Evolutionary conservation across 2,113 vertebrate species (phyloP).

Genomic region (Aspidoscelis tigris): DNA sequence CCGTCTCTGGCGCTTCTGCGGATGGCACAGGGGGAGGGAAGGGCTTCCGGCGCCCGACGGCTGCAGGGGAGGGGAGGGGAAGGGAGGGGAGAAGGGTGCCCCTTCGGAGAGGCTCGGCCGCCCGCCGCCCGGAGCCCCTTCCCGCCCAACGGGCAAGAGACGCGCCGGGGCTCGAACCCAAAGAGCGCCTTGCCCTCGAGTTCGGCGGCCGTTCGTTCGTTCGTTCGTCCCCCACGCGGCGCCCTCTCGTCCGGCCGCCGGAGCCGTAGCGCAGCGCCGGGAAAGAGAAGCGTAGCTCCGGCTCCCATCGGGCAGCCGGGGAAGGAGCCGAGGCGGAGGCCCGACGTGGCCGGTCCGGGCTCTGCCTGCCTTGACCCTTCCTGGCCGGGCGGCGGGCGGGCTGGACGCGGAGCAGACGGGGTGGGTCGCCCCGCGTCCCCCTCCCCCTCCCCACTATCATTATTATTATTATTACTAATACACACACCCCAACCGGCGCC

Average conservation of each 20-base stretch:
- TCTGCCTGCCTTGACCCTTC: constrained; percentile 60
- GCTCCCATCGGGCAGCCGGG: constrained; percentile 52
- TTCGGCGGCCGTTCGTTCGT: too few species aligned
- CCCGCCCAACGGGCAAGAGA: too few species aligned
- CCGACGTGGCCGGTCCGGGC: constrained; percentile 78
- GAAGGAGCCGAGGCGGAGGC: constrained; percentile 68
- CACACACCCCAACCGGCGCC: too few species aligned
- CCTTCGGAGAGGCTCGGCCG: too few species aligned
- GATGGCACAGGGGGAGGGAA: not conserved
- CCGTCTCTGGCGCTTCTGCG: too few species aligned
- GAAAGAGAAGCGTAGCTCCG: not conserved
- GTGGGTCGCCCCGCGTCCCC: constrained; percentile 40
- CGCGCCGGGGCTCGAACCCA: not conserved
- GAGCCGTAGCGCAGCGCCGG: not conserved
- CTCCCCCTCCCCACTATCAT: too few species aligned
- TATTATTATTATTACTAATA: too few species aligned
- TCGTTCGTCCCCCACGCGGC: too few species aligned
- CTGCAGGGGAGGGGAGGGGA: not conserved
- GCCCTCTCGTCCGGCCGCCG: too few species aligned
- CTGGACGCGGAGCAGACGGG: constrained; percentile 56
- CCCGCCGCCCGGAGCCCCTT: too few species aligned
- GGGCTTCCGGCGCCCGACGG: not conserved
- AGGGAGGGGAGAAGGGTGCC: not conserved
- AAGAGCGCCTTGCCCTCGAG: too few species aligned
- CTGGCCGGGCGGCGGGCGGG: constrained; percentile 42